phyloP scores from a whole-genome alignment of 2,797 vertebrate genomes.

The Syndactyla subalaris region DNA sequence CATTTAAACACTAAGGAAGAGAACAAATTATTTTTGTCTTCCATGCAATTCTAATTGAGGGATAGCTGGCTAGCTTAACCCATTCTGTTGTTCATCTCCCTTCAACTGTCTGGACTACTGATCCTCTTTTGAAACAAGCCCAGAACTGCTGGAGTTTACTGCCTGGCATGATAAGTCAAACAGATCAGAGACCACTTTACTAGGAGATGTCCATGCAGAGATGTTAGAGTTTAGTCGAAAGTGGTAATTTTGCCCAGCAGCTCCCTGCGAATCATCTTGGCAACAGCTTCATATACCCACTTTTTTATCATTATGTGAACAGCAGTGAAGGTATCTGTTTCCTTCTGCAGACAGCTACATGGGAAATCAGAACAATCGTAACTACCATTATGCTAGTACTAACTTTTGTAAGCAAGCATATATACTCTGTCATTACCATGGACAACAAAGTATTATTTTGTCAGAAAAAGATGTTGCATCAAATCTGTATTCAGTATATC shows the following conservation, averaged over 20 bases:
- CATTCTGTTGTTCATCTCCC: not conserved
- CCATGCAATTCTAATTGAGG: not conserved
- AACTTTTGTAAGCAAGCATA: not conserved
- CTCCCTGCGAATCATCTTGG: not conserved
- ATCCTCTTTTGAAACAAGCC: not conserved
- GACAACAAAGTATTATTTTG: not conserved
- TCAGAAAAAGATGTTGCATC: not conserved
- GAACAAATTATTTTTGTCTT: not conserved
- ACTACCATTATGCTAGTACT: not conserved
- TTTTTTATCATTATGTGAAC: not conserved
- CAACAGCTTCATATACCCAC: not conserved
- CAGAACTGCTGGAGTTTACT: not conserved
- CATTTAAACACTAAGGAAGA: not conserved
- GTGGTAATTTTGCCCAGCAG: not conserved
- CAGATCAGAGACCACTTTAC: not conserved
- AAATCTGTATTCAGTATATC: not conserved
- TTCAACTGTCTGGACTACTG: not conserved
- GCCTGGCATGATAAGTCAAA: not conserved
- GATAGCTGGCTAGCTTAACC: not conserved
- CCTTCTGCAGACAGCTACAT: not conserved
- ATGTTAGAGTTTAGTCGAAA: not conserved
- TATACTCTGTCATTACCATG: not conserved
- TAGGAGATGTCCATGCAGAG: not conserved
- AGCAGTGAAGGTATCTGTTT: not conserved
- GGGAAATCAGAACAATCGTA: not conserved